phyloP scores from a whole-genome alignment of 2,113 vertebrate genomes.

The Pachycephala philippinensis region DNA sequence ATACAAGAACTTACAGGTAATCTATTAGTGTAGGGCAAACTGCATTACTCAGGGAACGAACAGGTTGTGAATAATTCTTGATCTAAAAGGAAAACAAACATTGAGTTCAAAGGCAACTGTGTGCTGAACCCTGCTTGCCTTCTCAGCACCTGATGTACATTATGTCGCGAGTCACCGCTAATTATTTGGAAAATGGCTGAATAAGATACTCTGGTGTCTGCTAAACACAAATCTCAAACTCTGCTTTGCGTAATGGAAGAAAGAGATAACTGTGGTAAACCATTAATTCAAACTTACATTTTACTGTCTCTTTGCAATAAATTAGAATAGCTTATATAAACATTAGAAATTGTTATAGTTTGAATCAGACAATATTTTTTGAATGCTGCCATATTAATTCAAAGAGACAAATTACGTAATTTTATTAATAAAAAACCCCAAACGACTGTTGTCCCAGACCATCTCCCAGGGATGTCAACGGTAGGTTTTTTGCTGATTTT shows the following conservation, averaged over 20 bases:
- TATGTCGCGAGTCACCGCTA: background rate
- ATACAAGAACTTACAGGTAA: background rate
- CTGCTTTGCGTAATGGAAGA: conserved; percentile 66
- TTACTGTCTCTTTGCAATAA: conserved; percentile 14
- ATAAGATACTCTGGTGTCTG: background rate
- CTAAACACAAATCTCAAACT: background rate
- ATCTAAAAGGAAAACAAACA: background rate
- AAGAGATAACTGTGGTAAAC: conserved; percentile 18
- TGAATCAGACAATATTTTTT: background rate
- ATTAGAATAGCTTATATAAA: background rate
- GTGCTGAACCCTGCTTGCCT: background rate
- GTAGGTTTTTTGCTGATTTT: background rate
- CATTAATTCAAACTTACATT: background rate
- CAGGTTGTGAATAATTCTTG: background rate
- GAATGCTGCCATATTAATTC: conserved; percentile 6
- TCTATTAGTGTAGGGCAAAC: background rate
- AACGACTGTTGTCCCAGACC: background rate
- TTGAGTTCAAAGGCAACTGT: background rate
- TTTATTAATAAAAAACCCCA: background rate
- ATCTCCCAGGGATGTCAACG: background rate
- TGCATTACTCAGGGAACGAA: background rate
- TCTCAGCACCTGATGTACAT: background rate
- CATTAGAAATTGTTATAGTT: background rate
- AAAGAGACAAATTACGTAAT: background rate
- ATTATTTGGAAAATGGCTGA: background rate